A percentile compares a stretch with the other conserved stretches of the same genome.
Conservation (phyloP, 2,888 invertebrate genomes). For the Hydriomena furcata region DNA sequence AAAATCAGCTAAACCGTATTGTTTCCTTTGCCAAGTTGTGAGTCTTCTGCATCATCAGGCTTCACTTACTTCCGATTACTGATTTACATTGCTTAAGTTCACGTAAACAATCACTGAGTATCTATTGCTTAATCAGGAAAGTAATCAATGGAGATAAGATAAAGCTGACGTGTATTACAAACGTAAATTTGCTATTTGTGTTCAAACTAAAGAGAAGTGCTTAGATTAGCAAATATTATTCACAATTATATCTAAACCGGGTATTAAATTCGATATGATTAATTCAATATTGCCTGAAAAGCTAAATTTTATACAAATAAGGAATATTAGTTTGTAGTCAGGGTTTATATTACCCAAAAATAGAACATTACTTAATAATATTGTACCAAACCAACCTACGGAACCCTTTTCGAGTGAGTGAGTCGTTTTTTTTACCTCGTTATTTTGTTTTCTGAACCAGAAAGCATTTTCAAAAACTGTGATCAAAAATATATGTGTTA, state of each 20-base stretch:
- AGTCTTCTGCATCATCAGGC: constrained; percentile 11
- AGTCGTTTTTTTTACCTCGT: too few species aligned
- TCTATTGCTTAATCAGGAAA: constrained; percentile 12
- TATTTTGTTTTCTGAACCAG: too few species aligned
- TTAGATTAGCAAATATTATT: constrained; percentile 1
- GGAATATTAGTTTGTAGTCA: too few species aligned
- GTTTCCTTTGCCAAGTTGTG: constrained; percentile 4
- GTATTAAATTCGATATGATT: background rate
- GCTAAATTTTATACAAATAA: background rate
- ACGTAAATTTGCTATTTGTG: constrained; percentile 4
- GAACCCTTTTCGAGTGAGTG: too few species aligned
- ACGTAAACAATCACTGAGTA: constrained; percentile 12
- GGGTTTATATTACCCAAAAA: too few species aligned
- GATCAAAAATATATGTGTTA: too few species aligned
- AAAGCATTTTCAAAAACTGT: too few species aligned
- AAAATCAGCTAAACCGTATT: constrained; percentile 13
- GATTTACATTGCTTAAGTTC: constrained; percentile 10
- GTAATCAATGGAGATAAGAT: constrained; percentile 2
- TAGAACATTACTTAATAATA: too few species aligned
- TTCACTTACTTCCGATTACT: constrained; percentile 9
- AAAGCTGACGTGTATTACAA: constrained; percentile 16
- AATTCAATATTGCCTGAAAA: background rate
- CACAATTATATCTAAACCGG: background rate
- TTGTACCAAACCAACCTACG: too few species aligned
- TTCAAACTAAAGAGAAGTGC: background rate